Percentiles rank a stretch among this genome's conserved stretches.
phyloP scores from a whole-genome alignment of 2,113 vertebrate genomes.

The Thymallus thymallus region DNA sequence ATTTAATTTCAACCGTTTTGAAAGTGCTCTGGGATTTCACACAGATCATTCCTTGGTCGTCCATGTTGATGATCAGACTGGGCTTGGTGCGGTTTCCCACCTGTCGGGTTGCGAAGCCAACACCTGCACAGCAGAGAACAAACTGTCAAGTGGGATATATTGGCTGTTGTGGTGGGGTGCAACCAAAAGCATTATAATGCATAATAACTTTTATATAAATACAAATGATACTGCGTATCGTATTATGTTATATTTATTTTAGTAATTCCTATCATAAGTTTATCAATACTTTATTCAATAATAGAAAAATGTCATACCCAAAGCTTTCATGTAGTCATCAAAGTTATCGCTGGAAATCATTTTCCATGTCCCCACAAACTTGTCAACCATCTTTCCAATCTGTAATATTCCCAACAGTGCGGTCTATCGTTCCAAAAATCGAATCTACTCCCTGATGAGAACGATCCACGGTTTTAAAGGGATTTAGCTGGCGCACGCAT shows the following conservation, averaged over 20 bases:
- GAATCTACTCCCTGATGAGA: conserved; percentile 6
- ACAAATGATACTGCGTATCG: too few relatives aligned
- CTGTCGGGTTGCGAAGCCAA: conserved; percentile 86
- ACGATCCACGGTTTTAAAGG: conserved; percentile 69
- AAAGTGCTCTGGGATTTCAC: conserved; percentile 89
- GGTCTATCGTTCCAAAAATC: conserved; percentile 7
- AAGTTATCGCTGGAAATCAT: conserved; percentile 87
- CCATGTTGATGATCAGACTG: conserved; percentile 79
- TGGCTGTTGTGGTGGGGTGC: background rate
- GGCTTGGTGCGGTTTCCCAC: conserved; percentile 86
- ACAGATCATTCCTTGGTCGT: conserved; percentile 78
- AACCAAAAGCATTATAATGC: too few relatives aligned
- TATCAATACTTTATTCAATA: conserved; percentile 6
- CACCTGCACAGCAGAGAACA: conserved; percentile 73
- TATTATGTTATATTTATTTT: too few relatives aligned
- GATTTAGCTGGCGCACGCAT: conserved; percentile 35
- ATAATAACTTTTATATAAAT: too few relatives aligned
- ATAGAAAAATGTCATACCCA: conserved; percentile 74
- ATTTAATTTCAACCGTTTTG: conserved; percentile 85
- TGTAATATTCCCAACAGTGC: conserved; percentile 22
- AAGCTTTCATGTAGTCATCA: conserved; percentile 91
- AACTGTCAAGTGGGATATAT: background rate
- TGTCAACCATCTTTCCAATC: conserved; percentile 79
- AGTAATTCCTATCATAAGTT: background rate
- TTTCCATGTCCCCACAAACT: conserved; percentile 90